Percentiles rank a stretch among this genome's conserved stretches.
Evolutionary conservation across 1,140 invertebrate species (phyloP).

Genomic region (Meloidogyne floridensis): DNA sequence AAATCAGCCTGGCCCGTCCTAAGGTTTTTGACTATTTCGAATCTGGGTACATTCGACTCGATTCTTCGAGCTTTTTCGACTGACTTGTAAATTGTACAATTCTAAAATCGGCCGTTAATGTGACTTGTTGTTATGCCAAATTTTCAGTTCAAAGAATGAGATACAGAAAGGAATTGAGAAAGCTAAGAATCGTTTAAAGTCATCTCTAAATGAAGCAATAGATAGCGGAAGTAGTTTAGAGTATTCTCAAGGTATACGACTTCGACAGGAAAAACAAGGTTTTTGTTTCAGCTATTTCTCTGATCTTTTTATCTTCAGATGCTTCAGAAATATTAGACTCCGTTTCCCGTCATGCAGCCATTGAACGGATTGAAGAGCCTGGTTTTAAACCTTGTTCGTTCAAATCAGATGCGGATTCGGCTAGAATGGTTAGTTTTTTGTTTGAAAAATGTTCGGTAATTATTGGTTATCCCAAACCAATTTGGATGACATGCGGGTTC

Average conservation of each 20-base stretch:
- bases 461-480: too few relatives aligned
- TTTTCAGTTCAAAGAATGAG: conserved; percentile 7
- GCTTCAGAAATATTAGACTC: conserved; percentile 26
- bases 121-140: background rate
- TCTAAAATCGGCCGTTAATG: too few relatives aligned
- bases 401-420: conserved; percentile 21
- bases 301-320: background rate
- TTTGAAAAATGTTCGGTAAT: too few relatives aligned
- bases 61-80: too few relatives aligned
- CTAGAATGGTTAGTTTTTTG: background rate
- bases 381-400: conserved; percentile 30
- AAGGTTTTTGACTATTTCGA: too few relatives aligned
- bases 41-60: too few relatives aligned
- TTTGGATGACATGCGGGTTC: too few relatives aligned
- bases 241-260: background rate
- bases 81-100: too few relatives aligned
- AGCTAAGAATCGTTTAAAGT: conserved; percentile 25
- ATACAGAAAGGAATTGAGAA: conserved; percentile 24
- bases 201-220: conserved; percentile 26
- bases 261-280: background rate
- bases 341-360: conserved; percentile 25
- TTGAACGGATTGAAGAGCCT: conserved; percentile 37
- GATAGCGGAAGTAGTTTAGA: background rate
- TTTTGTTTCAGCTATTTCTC: background rate
- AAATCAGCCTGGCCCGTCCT: too few relatives aligned